Evolutionary conservation across 2,113 vertebrate genomes (phyloP).

Genomic region (Podarcis muralis): DNA sequence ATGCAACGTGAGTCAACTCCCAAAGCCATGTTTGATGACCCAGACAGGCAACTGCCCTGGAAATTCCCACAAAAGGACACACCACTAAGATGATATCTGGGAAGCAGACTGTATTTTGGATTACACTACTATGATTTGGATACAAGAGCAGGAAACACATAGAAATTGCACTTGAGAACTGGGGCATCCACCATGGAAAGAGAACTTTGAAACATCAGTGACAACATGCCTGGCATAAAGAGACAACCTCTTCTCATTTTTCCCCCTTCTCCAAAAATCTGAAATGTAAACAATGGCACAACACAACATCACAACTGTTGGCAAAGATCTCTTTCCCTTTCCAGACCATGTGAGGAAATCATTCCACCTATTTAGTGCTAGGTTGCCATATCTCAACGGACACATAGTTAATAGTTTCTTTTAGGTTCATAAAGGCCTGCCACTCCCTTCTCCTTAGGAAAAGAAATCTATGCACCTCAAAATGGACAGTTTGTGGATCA

Average conservation of each 20-base stretch:
- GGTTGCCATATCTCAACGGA: background rate
- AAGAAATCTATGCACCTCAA: background rate
- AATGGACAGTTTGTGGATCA: background rate
- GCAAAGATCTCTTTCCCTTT: background rate
- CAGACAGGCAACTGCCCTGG: slow-evolving; percentile 33
- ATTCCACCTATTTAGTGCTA: background rate
- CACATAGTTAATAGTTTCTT: background rate
- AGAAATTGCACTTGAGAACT: background rate
- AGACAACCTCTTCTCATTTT: background rate
- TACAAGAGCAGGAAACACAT: fast-evolving
- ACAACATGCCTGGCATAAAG: background rate
- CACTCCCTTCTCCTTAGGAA: background rate
- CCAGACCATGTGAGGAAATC: background rate
- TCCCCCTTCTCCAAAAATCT: too few species aligned
- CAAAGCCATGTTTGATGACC: slow-evolving; percentile 28
- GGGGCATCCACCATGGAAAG: background rate
- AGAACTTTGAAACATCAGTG: background rate
- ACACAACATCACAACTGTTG: background rate
- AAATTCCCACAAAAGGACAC: background rate
- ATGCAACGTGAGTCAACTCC: slow-evolving; percentile 17
- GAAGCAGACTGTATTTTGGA: background rate
- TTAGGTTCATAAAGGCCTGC: background rate
- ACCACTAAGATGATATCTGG: background rate
- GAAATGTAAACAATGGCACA: background rate
- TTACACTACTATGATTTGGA: background rate